phyloP scores from a whole-genome alignment of 1,140 invertebrate species.

The Macrobrachium rosenbergii region DNA sequence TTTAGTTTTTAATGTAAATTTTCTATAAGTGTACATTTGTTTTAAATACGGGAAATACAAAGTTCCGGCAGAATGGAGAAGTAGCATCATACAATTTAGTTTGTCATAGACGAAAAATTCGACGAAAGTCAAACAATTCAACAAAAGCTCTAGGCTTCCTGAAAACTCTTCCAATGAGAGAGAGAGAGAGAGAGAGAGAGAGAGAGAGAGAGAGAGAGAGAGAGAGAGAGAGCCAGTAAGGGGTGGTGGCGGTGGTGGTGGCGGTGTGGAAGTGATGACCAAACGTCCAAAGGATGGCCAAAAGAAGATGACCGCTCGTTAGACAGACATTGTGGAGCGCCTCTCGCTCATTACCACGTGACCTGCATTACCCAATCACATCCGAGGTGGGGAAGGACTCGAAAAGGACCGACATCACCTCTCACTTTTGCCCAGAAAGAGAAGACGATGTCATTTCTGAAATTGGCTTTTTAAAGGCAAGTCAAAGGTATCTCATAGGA shows the following conservation, averaged over 20 bases:
- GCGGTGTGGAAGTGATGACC: neutral
- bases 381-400: conserved; percentile 10
- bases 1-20: no score
- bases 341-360: conserved; percentile 31
- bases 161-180: neutral
- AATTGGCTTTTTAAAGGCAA: neutral
- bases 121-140: no score
- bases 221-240: neutral
- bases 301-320: conserved; percentile 27
- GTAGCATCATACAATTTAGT: no score
- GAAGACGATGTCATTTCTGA: neutral
- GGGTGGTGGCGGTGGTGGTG: neutral
- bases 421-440: neutral
- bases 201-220: conserved; percentile 3
- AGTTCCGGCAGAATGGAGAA: no score
- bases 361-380: conserved; percentile 37
- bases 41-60: no score
- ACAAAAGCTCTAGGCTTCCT: no score
- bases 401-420: no score
- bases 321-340: conserved; percentile 23
- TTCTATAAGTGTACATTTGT: no score
- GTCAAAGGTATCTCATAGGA: neutral
- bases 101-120: no score
- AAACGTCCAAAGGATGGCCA: conserved; percentile 2
- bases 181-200: neutral